Base-by-base conservation (phyloP, 2,888 invertebrate genomes). In the Athalia rosae region DNA sequence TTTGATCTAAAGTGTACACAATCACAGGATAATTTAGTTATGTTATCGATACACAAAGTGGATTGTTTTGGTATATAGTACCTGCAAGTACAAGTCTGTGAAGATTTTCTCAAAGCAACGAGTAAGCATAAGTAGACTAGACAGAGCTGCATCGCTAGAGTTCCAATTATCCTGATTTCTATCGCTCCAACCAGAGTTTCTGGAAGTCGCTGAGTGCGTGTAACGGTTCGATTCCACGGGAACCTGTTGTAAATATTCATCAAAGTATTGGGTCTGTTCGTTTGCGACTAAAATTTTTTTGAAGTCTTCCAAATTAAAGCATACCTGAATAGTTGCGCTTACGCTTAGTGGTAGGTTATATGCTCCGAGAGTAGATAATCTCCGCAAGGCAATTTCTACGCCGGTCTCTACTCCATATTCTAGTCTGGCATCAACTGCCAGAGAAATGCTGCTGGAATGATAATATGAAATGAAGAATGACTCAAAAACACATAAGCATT, bases 351-450 rank as follows among this genome's bases (percentile, higher is more conserved):
- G 91, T 69, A 94, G 90, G 80, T 92, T 92, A 77, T 93, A 93
- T 64, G 93, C 92, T 69, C 95, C 94, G 47, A 93, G 91, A 58
- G 94, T 93, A 67, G 95, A 92, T 81, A 95, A 92, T 85, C 95
- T 93, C 79, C 95, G 92, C 15, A 95, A 91, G 62, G 93, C 92
- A 28, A 96, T 94, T 88, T 97, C 97, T 13, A 96, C 94, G 76
- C 93, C 92, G 53, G 94, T 93, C 83, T 96, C 95, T 9, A 97
- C 93, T 0, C 96, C 96, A 81, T 93, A 93, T 86, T 97, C 96
- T 59, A 97, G 90, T 63, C 98, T 93, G 9, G 94, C 92, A 89
- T 96, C 96, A 87, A 95, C 91, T 3, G 95, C 95, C 81, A 94
- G 92, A 0, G 94, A 94, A 81, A 93, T 92, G 43, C 93, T 92